Percentiles rank a stretch among this genome's conserved stretches.
These are phyloP conservation scores for Melitaea athalia DNA, from an alignment of 2,888 invertebrate genomes.

Conservation along the genomic window DNA sequence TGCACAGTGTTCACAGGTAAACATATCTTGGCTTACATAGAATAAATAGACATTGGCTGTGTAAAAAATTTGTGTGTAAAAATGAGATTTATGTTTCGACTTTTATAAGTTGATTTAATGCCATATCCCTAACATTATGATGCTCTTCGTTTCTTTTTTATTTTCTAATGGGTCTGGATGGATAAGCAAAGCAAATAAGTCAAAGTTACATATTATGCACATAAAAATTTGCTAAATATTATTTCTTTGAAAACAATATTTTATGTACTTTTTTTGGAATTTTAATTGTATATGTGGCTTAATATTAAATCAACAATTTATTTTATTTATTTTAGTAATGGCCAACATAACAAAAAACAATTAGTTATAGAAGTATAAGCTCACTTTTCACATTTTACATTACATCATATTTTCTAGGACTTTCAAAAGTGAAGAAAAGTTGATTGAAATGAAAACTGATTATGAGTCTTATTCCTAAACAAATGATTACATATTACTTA, in stretches of 20 bases:
- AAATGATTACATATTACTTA: too few species aligned
- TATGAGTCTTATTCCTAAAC: too few species aligned
- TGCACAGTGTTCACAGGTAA: constrained; percentile 23
- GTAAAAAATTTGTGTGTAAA: background rate
- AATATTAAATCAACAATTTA: too few species aligned
- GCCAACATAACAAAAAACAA: too few species aligned
- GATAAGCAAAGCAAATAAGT: background rate
- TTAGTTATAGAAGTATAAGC: too few species aligned
- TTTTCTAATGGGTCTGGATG: background rate
- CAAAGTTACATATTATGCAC: background rate
- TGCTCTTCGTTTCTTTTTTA: constrained; percentile 39
- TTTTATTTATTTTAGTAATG: too few species aligned
- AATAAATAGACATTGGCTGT: background rate
- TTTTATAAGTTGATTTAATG: constrained; percentile 44
- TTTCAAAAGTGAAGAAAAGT: too few species aligned
- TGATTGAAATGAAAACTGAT: too few species aligned
- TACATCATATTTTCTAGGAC: too few species aligned
- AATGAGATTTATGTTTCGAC: constrained; percentile 19
- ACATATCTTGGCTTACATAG: background rate
- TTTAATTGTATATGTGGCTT: too few species aligned
- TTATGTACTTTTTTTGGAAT: too few species aligned
- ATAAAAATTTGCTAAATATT: background rate
- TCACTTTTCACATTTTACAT: too few species aligned
- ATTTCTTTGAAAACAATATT: background rate
- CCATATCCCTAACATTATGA: constrained; percentile 73